phyloP scores from a whole-genome alignment of 2,888 invertebrate species.

The Cataglyphis livida region DNA sequence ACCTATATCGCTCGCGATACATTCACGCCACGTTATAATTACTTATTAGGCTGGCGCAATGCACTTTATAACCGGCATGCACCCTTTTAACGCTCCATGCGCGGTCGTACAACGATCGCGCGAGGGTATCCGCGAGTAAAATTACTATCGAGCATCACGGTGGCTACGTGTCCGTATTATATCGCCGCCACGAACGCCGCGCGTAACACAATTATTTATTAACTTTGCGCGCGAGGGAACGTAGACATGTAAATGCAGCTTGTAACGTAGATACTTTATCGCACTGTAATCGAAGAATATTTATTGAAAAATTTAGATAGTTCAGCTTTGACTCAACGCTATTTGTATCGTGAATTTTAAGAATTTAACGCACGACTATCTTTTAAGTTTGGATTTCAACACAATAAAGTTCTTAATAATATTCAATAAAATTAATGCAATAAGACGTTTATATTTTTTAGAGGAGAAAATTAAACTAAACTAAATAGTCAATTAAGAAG shows the following conservation, averaged over 20 bases:
- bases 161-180: slow-evolving; percentile 52
- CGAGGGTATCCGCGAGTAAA: slow-evolving; percentile 56
- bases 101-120: slow-evolving; percentile 38
- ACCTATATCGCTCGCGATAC: slow-evolving; percentile 29
- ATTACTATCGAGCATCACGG: slow-evolving; percentile 64
- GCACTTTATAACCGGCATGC: slow-evolving; percentile 64
- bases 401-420: not conserved
- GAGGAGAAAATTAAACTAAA: not conserved
- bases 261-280: slow-evolving; percentile 6
- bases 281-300: not conserved
- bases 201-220: slow-evolving; percentile 68
- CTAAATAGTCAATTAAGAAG: not conserved
- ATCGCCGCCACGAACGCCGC: slow-evolving; percentile 40
- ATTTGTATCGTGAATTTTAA: not conserved
- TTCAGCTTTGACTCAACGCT: not conserved
- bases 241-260: slow-evolving; percentile 24
- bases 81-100: slow-evolving; percentile 63
- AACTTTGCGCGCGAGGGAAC: slow-evolving; percentile 41
- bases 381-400: not conserved
- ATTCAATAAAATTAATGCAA: not conserved
- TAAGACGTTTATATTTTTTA: not conserved
- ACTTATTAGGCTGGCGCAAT: slow-evolving; percentile 69
- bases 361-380: not conserved
- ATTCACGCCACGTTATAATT: slow-evolving; percentile 65
- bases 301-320: slow-evolving; percentile 1